A percentile compares a stretch with the other conserved stretches of the same genome.
Evolutionary conservation across 2,797 vertebrate genomes (phyloP).

Genomic region (Hipposideros larvatus): DNA sequence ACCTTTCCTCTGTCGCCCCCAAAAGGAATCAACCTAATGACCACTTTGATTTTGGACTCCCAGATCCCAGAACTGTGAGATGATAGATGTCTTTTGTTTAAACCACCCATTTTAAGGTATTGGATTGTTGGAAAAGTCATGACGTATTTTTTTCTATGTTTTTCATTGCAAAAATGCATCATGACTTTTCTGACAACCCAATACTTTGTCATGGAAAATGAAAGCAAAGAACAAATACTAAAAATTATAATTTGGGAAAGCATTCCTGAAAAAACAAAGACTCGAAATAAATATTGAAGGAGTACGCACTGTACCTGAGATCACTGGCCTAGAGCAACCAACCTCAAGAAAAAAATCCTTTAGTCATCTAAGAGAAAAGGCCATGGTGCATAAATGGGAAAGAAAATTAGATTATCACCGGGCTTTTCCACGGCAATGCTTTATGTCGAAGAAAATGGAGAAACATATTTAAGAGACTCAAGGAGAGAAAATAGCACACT

Average conservation of each 20-base stretch:
- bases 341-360: background rate
- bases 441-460: background rate
- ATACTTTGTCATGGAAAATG: background rate
- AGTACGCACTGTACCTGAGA: background rate
- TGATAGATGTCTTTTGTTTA: background rate
- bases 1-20: background rate
- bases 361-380: background rate
- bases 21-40: background rate
- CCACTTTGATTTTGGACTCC: background rate
- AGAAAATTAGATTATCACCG: background rate
- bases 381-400: background rate
- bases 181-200: no score
- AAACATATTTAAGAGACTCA: background rate
- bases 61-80: background rate
- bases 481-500: background rate
- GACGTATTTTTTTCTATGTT: no score
- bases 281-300: background rate
- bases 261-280: background rate
- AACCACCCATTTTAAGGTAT: background rate
- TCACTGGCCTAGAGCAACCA: background rate
- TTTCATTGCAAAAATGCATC: no score
- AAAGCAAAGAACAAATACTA: background rate
- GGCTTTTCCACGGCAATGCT: background rate
- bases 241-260: background rate
- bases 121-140: no score